A percentile compares a stretch with the other conserved stretches of the same genome.
phyloP scores from a whole-genome alignment of 1,140 invertebrate genomes.

The Solenopsis invicta region DNA sequence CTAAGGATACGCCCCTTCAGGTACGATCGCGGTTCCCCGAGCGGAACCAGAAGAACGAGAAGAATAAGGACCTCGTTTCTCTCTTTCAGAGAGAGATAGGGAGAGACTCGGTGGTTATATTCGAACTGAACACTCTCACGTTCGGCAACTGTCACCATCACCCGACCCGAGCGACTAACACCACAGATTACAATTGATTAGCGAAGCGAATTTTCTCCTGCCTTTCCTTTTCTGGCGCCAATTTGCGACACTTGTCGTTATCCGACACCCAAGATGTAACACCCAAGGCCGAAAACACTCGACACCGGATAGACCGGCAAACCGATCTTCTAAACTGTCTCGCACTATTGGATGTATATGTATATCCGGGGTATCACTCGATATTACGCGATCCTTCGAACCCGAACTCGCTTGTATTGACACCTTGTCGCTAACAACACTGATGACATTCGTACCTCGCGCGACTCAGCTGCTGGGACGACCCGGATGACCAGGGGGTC shows the following conservation, averaged over 20 bases:
- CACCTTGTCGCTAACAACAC: constrained; percentile 8
- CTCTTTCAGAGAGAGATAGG: not conserved
- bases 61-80: constrained; percentile 45
- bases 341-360: constrained; percentile 19
- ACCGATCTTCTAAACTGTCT: constrained; percentile 24
- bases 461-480: constrained; percentile 30
- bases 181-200: constrained; percentile 64
- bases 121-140: constrained; percentile 79
- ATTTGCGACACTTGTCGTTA: constrained; percentile 17
- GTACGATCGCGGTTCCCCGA: constrained; percentile 43
- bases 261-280: constrained; percentile 12
- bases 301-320: not conserved
- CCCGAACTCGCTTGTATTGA: not conserved
- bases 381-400: constrained; percentile 9
- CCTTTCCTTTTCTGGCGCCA: not conserved
- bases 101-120: not conserved
- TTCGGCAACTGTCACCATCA: constrained; percentile 80
- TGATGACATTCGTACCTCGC: constrained; percentile 50
- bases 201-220: not conserved
- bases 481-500: constrained; percentile 31
- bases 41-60: constrained; percentile 57
- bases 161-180: constrained; percentile 58
- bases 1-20: constrained; percentile 68
- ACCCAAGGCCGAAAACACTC: constrained; percentile 34
- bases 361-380: constrained; percentile 19